Evolutionary conservation across 2,113 vertebrate species (phyloP), one percentile per base, ranked within the genome.

Genomic region (Larimichthys crocea): DNA sequence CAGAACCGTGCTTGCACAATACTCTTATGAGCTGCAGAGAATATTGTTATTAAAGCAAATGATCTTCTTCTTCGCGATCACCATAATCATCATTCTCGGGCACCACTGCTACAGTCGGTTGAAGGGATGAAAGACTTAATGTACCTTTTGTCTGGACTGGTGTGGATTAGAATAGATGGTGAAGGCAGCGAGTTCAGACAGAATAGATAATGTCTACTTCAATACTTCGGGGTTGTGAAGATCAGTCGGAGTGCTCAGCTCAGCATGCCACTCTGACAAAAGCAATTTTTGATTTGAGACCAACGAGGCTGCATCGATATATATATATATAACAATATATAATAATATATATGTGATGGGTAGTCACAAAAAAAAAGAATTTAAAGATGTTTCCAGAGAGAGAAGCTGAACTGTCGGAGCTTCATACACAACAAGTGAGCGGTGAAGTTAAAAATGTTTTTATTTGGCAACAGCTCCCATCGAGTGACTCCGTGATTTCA

Each of bases 131-230:
- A 35, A 50, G 46, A 29, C 11, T 17, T 40, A 1, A 22, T n/a
- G 42, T 12, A 11, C 59, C 53, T 44, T 42, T 55, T 52, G 46
- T 56, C 26, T 77, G 53, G 46, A 64, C 70, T 59, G 19, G 15
- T 11, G 49, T 22, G 31, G 24, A 35, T 48, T 35, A 26, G 49
- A 55, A 42, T 5, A 19, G 52, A 52, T 10, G 50, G 9, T 15
- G 42, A 63, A 50, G 10, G 63, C 49, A 26, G 55, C 3, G 5
- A 40, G 29, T 65, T 78, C 84, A 74, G 42, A 57, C 29, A 71
- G 80, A 79, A 79, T 68, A 26, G 16, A 29, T 72, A 82, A 68
- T 46, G 20, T 53, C 63, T 59, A 42, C 65, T 50, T 61, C n/a
- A 79, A 15, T 49, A 71, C 57, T 52, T 65, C 3, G 59, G 12